These are phyloP conservation scores for Equus quagga DNA, from an alignment of 2,113 vertebrate species.

Conservation along the genomic window DNA sequence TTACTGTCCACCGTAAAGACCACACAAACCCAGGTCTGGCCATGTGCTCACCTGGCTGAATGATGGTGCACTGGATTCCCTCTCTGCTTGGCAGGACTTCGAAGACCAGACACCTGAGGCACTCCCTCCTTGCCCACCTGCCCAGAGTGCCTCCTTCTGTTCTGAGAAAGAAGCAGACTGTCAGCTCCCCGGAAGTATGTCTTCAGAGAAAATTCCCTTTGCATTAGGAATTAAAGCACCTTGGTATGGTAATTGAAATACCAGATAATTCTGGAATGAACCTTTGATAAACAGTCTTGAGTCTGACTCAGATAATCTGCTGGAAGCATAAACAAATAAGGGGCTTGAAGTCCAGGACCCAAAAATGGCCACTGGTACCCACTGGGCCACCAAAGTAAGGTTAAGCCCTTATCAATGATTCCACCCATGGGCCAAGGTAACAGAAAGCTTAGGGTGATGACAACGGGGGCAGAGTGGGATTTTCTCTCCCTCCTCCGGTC, in stretches of 20 bases:
- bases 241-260: background rate
- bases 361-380: background rate
- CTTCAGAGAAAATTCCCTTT: background rate
- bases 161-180: background rate
- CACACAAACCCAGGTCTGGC: background rate
- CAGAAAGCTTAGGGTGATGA: background rate
- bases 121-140: background rate
- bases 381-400: background rate
- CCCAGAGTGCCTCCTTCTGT: fast-evolving
- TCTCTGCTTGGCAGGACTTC: background rate
- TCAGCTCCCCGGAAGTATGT: too few species aligned
- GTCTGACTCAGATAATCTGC: background rate
- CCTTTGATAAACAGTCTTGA: background rate
- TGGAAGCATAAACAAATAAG: background rate
- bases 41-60: fast-evolving
- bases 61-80: background rate
- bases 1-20: background rate
- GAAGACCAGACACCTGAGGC: background rate
- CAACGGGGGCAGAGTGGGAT: fast-evolving
- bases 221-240: background rate
- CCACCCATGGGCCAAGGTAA: background rate
- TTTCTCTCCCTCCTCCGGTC: background rate
- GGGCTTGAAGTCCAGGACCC: too few species aligned
- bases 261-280: background rate
- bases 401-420: background rate